These are phyloP conservation scores for Porites rus DNA, from an alignment of 92 coral and sea anemone species.

Conservation along the genomic window DNA sequence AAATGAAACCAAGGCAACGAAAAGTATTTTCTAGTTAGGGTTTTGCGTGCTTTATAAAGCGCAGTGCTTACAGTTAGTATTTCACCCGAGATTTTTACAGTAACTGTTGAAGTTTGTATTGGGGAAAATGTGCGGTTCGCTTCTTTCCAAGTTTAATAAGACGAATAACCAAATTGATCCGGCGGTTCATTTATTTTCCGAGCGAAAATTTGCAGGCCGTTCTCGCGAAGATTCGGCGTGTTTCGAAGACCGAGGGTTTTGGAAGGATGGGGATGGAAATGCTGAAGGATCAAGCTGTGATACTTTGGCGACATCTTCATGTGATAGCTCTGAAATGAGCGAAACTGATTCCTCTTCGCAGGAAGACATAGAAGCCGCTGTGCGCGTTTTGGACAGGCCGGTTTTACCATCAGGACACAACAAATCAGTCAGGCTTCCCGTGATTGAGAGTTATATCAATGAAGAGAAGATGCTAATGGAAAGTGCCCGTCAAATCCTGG, in stretches of 20 bases:
- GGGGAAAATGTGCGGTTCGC: constrained; percentile 20
- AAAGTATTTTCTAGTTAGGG: not conserved
- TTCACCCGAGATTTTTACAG: not conserved
- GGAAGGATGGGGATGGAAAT: not conserved
- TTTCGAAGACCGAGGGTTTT: not conserved
- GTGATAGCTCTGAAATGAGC: not conserved
- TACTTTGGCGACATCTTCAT: not conserved
- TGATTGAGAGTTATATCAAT: not conserved
- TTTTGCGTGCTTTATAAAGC: not conserved
- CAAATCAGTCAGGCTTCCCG: not conserved
- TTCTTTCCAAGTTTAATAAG: constrained; percentile 5
- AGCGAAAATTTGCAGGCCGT: not conserved
- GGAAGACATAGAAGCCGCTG: constrained; percentile 9
- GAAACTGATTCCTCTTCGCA: constrained; percentile 10
- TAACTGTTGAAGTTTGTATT: not conserved
- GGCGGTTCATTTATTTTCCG: not conserved
- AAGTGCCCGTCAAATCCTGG: constrained; percentile 24
- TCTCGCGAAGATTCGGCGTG: constrained; percentile 2
- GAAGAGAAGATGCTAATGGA: not conserved
- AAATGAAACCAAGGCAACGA: constrained; percentile 11
- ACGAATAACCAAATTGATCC: constrained; percentile 8
- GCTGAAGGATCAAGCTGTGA: not conserved
- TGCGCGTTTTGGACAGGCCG: not conserved
- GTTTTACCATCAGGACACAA: not conserved
- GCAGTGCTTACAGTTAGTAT: not conserved